Conservation (phyloP, 2,888 invertebrate species). For the Stenurella melanura region DNA sequence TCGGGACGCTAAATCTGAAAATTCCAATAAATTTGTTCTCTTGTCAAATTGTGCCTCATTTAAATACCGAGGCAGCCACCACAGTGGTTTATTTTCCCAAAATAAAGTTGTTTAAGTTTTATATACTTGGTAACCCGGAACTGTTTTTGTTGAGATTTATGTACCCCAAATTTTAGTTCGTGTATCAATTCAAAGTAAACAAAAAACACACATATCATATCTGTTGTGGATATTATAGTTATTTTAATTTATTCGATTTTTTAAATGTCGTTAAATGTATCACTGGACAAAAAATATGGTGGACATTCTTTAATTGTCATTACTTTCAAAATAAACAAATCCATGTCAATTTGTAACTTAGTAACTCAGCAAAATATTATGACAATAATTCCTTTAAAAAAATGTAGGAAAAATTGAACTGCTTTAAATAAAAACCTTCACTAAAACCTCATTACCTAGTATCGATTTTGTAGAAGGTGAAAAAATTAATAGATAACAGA, state of each 20-base stretch:
- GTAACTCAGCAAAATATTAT: no score
- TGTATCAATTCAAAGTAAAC: constrained; percentile 1
- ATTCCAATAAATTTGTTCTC: constrained; percentile 17
- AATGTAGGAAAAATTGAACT: no score
- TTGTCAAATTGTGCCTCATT: constrained; percentile 16
- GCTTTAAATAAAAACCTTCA: no score
- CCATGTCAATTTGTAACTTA: no score
- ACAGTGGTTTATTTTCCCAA: neutral
- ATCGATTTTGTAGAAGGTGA: no score
- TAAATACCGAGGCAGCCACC: constrained; percentile 8
- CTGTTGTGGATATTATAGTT: neutral
- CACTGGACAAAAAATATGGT: no score
- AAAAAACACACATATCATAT: neutral
- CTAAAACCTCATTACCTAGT: no score
- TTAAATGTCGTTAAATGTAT: neutral
- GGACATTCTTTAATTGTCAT: no score
- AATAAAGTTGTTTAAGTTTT: neutral
- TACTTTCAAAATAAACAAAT: no score
- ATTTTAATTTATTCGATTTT: neutral
- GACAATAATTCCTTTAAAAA: no score
- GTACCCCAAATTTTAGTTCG: neutral
- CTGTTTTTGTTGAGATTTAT: constrained; percentile 7
- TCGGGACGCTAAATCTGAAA: constrained; percentile 1
- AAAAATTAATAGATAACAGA: no score
- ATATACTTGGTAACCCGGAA: neutral